Evolutionary conservation across 1,140 invertebrate species (phyloP).

Genomic region (Caerostris darwini): DNA sequence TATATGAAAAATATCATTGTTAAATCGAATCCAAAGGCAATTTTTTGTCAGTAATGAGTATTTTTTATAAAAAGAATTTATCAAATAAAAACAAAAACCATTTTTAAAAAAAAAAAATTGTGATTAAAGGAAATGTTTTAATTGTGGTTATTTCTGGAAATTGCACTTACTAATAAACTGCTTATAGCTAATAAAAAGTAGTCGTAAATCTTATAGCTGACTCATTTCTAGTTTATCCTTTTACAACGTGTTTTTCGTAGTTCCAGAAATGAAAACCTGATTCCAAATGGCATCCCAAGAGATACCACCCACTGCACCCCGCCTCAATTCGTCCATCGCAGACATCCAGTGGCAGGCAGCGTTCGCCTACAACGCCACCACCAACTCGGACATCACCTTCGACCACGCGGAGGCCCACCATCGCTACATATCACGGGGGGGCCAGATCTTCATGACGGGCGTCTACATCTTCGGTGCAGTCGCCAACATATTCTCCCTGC

Average conservation of each 20-base stretch:
- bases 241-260: not conserved
- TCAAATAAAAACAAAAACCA: too few species aligned
- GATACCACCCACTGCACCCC: not conserved
- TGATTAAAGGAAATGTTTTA: too few species aligned
- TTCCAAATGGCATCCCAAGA: not conserved
- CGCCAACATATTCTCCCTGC: slow-evolving; percentile 63
- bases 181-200: too few species aligned
- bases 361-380: slow-evolving; percentile 33
- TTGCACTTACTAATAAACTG: too few species aligned
- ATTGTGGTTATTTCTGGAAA: too few species aligned
- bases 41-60: too few species aligned
- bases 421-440: slow-evolving; percentile 50
- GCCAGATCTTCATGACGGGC: slow-evolving; percentile 60
- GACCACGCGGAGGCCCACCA: not conserved
- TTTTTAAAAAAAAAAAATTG: too few species aligned
- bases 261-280: slow-evolving; percentile 26
- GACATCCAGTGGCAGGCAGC: not conserved
- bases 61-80: too few species aligned
- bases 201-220: not conserved
- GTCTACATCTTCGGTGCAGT: slow-evolving; percentile 69
- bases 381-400: not conserved
- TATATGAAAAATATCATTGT: too few species aligned
- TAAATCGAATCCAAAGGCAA: too few species aligned
- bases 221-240: not conserved
- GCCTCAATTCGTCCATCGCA: not conserved